Percentiles rank a stretch among this genome's conserved stretches.
Evolutionary conservation across 2,888 invertebrate genomes (phyloP).

Genomic region (Ophion ellenae): DNA sequence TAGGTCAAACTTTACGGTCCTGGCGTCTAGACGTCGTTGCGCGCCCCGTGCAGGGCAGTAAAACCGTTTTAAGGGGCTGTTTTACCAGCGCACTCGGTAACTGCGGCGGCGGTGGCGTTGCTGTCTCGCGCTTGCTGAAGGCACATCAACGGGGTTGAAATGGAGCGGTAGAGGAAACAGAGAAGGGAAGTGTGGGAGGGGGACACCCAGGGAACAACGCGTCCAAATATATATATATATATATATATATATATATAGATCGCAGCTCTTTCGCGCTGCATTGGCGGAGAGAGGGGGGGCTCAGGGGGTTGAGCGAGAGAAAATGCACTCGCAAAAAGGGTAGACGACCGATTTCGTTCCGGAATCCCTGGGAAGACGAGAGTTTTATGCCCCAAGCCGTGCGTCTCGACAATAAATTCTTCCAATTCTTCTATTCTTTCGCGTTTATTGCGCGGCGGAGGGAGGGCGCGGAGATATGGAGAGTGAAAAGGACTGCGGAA

Average conservation of each 20-base stretch:
- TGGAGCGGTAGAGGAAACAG: slow-evolving; percentile 36
- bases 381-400: slow-evolving; percentile 67
- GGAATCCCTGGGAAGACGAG: slow-evolving; percentile 60
- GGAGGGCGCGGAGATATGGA: not conserved
- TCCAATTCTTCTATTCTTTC: slow-evolving; percentile 58
- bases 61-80: slow-evolving; percentile 84
- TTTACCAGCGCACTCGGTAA: slow-evolving; percentile 82
- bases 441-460: slow-evolving; percentile 20
- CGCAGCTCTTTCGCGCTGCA: slow-evolving; percentile 47
- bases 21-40: slow-evolving; percentile 83
- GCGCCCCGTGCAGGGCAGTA: slow-evolving; percentile 82
- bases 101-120: slow-evolving; percentile 68
- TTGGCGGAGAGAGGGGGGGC: not conserved
- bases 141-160: slow-evolving; percentile 46
- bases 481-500: not conserved
- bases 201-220: slow-evolving; percentile 35
- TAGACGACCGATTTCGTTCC: slow-evolving; percentile 66
- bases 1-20: slow-evolving; percentile 84
- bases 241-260: slow-evolving; percentile 32
- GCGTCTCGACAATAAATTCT: slow-evolving; percentile 68
- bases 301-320: slow-evolving; percentile 16
- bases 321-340: slow-evolving; percentile 64
- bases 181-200: slow-evolving; percentile 24
- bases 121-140: slow-evolving; percentile 49
- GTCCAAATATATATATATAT: slow-evolving; percentile 32